Evolutionary conservation across 2,797 vertebrate genomes (phyloP).

Genomic region (Rhinatrema bivittatum): DNA sequence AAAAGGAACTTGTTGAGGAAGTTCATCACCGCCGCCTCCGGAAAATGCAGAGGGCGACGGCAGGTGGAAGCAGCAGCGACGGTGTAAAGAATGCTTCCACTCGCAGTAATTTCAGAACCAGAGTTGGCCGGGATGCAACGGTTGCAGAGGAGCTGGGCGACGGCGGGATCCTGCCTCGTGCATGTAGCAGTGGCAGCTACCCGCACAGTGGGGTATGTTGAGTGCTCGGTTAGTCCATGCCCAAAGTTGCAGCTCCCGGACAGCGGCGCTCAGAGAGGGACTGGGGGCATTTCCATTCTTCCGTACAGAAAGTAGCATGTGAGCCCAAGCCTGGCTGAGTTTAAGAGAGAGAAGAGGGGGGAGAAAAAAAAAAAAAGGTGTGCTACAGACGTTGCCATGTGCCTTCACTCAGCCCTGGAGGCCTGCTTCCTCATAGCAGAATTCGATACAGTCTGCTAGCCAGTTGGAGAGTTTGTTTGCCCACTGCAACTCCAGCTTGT

Average conservation of each 20-base stretch:
- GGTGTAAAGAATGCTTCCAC: not conserved
- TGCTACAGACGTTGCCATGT: too few relatives aligned
- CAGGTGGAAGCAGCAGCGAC: not conserved
- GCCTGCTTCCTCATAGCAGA: too few relatives aligned
- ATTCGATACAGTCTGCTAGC: too few relatives aligned
- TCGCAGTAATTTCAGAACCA: not conserved
- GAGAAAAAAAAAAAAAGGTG: slow-evolving; percentile 22
- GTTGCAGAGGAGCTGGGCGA: slow-evolving; percentile 8
- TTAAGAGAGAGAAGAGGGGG: slow-evolving; percentile 65
- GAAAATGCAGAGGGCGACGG: not conserved
- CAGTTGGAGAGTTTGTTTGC: too few relatives aligned
- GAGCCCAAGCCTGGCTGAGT: slow-evolving; percentile 77
- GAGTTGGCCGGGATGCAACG: not conserved
- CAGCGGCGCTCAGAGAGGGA: slow-evolving; percentile 47
- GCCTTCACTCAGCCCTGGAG: too few relatives aligned
- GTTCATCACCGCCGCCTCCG: slow-evolving; percentile 29
- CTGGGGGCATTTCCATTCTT: slow-evolving; percentile 75
- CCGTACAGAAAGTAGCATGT: slow-evolving; percentile 82
- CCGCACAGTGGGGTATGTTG: slow-evolving; percentile 15
- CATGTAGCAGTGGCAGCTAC: slow-evolving; percentile 34
- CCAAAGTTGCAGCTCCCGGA: slow-evolving; percentile 48
- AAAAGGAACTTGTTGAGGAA: slow-evolving; percentile 68
- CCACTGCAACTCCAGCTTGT: too few relatives aligned
- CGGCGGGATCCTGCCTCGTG: slow-evolving; percentile 35
- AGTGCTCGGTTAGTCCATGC: slow-evolving; percentile 43